Evolutionary conservation across 2,888 invertebrate genomes (phyloP).

Genomic region (Eupeodes luniger): DNA sequence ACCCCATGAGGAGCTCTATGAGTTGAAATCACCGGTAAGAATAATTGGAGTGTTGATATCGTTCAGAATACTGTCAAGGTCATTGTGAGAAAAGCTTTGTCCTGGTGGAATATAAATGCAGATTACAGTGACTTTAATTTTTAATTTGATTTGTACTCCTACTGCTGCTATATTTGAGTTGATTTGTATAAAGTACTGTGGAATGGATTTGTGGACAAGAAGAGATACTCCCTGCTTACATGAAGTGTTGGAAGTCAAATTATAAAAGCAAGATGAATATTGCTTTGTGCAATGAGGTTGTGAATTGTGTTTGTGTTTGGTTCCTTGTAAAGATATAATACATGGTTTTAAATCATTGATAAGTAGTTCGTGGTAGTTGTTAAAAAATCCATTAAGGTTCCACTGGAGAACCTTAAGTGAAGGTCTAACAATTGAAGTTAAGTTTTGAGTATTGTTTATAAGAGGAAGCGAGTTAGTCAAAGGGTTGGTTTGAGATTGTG

Average conservation of each 20-base stretch:
- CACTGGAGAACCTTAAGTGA: too few species aligned
- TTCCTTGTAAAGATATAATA: too few species aligned
- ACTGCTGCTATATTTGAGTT: constrained; percentile 35
- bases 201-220: constrained; percentile 56
- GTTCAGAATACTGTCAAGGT: constrained; percentile 13
- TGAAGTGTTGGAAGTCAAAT: constrained; percentile 27
- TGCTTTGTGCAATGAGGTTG: too few species aligned
- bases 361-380: too few species aligned
- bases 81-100: constrained; percentile 4
- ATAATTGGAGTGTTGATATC: constrained; percentile 13
- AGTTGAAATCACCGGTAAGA: constrained; percentile 47
- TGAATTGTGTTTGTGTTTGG: too few species aligned
- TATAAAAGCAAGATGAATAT: constrained; percentile 42
- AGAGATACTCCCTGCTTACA: constrained; percentile 57
- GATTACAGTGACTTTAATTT: constrained; percentile 33
- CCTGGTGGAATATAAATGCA: constrained; percentile 47
- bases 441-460: too few species aligned
- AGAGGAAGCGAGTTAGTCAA: too few species aligned
- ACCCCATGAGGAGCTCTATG: constrained; percentile 45
- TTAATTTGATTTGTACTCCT: constrained; percentile 25
- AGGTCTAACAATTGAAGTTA: too few species aligned
- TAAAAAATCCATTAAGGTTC: too few species aligned
- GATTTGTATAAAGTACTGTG: constrained; percentile 32
- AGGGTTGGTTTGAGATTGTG: not conserved
- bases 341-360: too few species aligned